Conservation (phyloP, 2,888 invertebrate genomes). For the Resseliella maxima region DNA sequence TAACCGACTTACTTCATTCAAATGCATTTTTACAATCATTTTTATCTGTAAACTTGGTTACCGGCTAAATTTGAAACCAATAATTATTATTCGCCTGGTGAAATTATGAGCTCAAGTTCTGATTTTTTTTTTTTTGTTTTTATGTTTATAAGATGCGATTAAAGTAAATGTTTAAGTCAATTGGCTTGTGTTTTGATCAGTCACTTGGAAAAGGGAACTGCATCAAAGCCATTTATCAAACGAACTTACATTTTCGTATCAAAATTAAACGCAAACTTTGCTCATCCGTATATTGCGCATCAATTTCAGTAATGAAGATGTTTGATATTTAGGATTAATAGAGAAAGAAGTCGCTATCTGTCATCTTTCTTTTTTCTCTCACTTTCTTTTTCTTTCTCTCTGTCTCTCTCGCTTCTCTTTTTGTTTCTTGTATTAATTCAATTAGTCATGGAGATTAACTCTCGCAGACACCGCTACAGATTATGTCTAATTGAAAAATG, state of each 20-base stretch:
- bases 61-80: not conserved
- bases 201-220: conserved; percentile 15
- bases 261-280: not conserved
- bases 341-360: not conserved
- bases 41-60: not conserved
- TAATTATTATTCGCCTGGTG: not conserved
- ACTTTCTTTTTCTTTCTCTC: not conserved
- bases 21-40: conserved; percentile 16
- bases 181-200: conserved; percentile 45
- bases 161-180: conserved; percentile 30
- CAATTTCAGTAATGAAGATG: conserved; percentile 51
- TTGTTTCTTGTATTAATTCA: conserved; percentile 43
- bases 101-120: not conserved
- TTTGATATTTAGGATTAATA: not conserved
- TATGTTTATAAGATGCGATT: not conserved
- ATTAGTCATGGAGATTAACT: conserved; percentile 55
- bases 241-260: not conserved
- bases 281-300: conserved; percentile 13
- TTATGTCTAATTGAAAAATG: conserved; percentile 51
- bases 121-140: conserved; percentile 28
- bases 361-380: too few species aligned
- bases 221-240: conserved; percentile 53
- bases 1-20: not conserved
- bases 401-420: not conserved
- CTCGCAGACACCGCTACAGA: not conserved